Conservation (phyloP, 2,113 vertebrate genomes). For the Petrocephalus zakoni region DNA sequence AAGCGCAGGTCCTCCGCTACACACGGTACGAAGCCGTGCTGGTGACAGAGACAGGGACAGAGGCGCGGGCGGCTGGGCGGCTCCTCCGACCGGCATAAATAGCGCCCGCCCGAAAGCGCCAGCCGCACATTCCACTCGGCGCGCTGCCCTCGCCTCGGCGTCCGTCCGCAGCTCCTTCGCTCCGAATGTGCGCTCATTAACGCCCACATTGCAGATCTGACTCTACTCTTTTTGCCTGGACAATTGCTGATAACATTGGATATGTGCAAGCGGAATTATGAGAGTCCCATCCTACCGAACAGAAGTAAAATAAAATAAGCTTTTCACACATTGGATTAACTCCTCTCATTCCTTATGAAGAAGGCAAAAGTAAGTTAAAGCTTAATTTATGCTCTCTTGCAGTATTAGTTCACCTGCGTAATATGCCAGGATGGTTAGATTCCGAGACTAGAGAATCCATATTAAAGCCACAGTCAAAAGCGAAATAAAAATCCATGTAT, state of each 20-base stretch:
- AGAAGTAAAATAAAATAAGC: constrained; percentile 75
- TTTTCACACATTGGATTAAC: constrained; percentile 67
- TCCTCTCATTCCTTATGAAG: constrained; percentile 76
- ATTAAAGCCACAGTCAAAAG: too few relatives aligned
- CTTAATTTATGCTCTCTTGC: not conserved
- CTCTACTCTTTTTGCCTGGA: not conserved
- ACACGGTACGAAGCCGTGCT: not conserved
- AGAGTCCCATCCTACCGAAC: constrained; percentile 64
- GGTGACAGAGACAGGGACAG: not conserved
- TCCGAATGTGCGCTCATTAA: not conserved
- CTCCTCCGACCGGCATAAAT: not conserved
- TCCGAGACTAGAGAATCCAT: not conserved
- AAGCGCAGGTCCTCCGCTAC: not conserved
- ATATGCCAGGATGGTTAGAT: not conserved
- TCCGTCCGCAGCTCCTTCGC: not conserved
- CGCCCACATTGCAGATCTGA: not conserved
- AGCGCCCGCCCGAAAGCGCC: not conserved
- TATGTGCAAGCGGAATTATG: constrained; percentile 71
- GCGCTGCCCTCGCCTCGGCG: not conserved
- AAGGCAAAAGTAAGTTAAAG: constrained; percentile 71
- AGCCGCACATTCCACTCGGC: not conserved
- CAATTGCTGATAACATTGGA: constrained; percentile 49
- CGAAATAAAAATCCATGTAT: not conserved
- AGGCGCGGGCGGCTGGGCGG: not conserved
- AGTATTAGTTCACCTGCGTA: not conserved